These are phyloP conservation scores for Sinocyclocheilus anophthalmus DNA, from an alignment of 2,113 vertebrate species.

Conservation along the genomic window DNA sequence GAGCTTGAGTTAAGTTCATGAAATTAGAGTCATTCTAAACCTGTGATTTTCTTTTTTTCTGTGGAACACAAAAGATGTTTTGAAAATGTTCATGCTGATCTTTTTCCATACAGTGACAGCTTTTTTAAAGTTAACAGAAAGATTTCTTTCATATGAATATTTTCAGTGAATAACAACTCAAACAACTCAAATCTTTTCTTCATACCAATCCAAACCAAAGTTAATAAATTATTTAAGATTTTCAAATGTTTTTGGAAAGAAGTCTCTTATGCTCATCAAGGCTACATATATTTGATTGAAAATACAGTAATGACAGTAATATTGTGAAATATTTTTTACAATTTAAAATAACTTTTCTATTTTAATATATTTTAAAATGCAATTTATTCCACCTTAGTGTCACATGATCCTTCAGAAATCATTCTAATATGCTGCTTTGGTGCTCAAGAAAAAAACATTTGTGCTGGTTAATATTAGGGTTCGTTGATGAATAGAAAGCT, in stretches of 20 bases:
- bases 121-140: too few species aligned
- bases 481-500: too few species aligned
- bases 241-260: background rate
- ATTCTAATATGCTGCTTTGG: background rate
- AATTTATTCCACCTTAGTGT: background rate
- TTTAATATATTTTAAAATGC: background rate
- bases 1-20: background rate
- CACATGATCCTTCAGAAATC: background rate
- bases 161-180: background rate
- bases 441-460: background rate
- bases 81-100: background rate
- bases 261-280: background rate
- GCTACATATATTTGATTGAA: background rate
- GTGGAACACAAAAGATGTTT: background rate
- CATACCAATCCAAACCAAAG: background rate
- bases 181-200: background rate
- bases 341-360: background rate
- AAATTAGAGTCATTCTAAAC: background rate
- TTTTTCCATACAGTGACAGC: background rate
- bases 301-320: background rate
- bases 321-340: background rate
- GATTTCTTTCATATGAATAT: background rate
- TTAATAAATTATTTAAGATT: background rate
- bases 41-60: constrained; percentile 25
- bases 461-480: too few species aligned